Evolutionary conservation across 2,113 vertebrate genomes (phyloP).

Genomic region (Rhinolophus sinicus): DNA sequence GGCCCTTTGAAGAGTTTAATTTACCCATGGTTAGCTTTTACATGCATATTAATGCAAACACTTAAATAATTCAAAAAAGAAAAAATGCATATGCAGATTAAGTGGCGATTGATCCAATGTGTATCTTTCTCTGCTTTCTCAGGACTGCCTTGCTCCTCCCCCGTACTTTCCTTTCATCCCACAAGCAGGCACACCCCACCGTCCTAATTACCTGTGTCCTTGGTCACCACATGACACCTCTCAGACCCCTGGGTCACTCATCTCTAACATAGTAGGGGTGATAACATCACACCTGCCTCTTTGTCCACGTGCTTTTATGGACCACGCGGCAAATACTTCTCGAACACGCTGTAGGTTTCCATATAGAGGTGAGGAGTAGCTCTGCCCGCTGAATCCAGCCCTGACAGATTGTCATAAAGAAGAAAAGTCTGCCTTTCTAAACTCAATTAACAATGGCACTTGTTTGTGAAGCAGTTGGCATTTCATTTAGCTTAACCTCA

Average conservation of each 20-base stretch:
- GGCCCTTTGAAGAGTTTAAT: not conserved
- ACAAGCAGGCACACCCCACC: not conserved
- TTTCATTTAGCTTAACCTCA: slow-evolving; percentile 15
- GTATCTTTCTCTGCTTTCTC: not conserved
- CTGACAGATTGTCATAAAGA: not conserved
- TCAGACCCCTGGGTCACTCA: not conserved
- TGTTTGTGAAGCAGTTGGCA: not conserved
- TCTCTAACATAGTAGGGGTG: not conserved
- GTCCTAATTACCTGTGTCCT: not conserved
- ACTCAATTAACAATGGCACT: not conserved
- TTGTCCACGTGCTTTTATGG: accelerated
- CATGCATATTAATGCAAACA: not conserved
- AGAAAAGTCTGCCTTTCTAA: not conserved
- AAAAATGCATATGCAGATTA: not conserved
- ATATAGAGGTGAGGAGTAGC: accelerated
- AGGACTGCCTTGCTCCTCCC: not conserved
- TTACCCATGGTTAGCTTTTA: not conserved
- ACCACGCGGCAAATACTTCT: not conserved
- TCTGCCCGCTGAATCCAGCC: not conserved
- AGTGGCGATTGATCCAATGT: not conserved
- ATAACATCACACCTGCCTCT: not conserved
- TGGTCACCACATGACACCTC: not conserved
- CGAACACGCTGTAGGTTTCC: not conserved
- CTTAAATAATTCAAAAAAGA: slow-evolving; percentile 29
- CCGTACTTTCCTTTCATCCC: not conserved